Evolutionary conservation across 2,888 invertebrate species (phyloP).

Genomic region (Hirtodrosophila duncani): DNA sequence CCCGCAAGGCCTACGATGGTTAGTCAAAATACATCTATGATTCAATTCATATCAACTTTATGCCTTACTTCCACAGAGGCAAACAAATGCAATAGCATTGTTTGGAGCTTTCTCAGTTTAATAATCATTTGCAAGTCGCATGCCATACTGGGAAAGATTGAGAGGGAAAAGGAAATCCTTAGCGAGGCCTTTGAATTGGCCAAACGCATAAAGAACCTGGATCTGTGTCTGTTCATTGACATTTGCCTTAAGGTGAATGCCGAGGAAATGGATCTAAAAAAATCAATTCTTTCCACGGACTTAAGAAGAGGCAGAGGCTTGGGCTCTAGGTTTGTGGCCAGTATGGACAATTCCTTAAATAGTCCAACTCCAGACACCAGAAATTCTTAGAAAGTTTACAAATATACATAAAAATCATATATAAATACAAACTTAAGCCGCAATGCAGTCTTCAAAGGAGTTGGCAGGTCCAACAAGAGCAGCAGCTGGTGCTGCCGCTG

Average conservation of each 20-base stretch:
- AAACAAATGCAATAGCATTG: conserved; percentile 47
- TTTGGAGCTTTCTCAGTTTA: conserved; percentile 68
- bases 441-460: too few species aligned
- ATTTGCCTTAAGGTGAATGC: conserved; percentile 55
- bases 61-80: conserved; percentile 42
- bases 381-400: neutral
- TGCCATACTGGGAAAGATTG: conserved; percentile 69
- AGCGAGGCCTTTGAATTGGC: conserved; percentile 50
- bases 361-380: neutral
- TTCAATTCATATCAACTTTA: neutral
- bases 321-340: neutral
- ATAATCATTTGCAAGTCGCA: conserved; percentile 69
- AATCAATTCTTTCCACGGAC: conserved; percentile 6
- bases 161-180: conserved; percentile 61
- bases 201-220: conserved; percentile 46
- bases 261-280: conserved; percentile 60
- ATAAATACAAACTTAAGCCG: neutral
- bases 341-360: too few species aligned
- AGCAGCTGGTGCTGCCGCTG: too few species aligned
- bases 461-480: too few species aligned
- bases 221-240: conserved; percentile 59
- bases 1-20: conserved; percentile 68
- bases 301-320: neutral
- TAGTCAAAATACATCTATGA: neutral
- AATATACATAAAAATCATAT: neutral